Conservation (phyloP, 1,140 invertebrate species). For the Eufriesea mexicana region DNA sequence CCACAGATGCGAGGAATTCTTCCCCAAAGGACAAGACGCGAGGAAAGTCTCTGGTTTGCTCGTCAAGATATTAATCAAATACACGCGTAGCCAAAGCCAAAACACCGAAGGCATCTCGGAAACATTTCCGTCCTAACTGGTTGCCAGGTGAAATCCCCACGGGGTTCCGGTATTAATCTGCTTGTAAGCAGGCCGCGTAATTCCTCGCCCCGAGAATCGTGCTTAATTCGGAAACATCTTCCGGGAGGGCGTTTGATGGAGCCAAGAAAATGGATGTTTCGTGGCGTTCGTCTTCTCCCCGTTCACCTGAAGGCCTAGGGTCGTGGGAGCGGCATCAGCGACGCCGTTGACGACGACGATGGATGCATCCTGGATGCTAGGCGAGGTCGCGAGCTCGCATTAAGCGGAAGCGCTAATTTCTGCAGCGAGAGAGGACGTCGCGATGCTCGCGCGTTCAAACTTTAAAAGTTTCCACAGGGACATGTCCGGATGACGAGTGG, state of each 20-base stretch:
- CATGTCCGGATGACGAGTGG: constrained; percentile 2
- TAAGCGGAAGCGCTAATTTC: constrained; percentile 57
- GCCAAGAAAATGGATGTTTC: constrained; percentile 34
- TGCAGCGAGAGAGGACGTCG: constrained; percentile 4
- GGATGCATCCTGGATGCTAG: neutral
- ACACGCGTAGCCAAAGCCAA: neutral
- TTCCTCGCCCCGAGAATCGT: constrained; percentile 24
- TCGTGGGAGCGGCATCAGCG: constrained; percentile 24
- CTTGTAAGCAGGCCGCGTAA: neutral
- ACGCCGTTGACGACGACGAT: neutral
- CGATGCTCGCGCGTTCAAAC: constrained; percentile 35
- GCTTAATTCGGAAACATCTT: constrained; percentile 42
- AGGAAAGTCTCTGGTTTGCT: too few relatives aligned
- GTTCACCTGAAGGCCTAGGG: constrained; percentile 3
- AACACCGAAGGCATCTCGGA: neutral
- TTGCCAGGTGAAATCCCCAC: constrained; percentile 1
- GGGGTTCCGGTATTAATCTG: constrained; percentile 23
- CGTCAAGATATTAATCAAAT: neutral
- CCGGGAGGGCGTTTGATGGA: neutral
- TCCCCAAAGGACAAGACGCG: too few relatives aligned
- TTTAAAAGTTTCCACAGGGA: constrained; percentile 56
- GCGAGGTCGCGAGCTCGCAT: neutral
- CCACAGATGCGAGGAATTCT: too few relatives aligned
- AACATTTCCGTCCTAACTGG: constrained; percentile 7
- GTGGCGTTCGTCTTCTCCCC: neutral